Base-by-base conservation (phyloP, 2,888 invertebrate species). In the Anorthoa munda region DNA sequence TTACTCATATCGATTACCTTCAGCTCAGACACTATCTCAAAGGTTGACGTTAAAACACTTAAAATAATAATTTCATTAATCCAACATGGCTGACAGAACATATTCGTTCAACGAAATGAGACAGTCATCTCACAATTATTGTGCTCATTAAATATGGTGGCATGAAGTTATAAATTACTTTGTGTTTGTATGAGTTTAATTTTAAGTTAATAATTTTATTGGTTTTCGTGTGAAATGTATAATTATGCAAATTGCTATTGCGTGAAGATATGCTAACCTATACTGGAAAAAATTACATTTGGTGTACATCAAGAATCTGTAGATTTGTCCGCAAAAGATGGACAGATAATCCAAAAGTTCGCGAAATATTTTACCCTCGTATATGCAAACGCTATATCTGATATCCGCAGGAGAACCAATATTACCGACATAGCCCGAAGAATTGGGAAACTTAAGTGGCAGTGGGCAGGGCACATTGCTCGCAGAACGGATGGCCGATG, bases 41-140 rank as follows among this genome's bases (percentile, higher is more conserved):
- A 68, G 66, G 71, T 72, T 82, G 75, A 64, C 66, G 66, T 80
- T 45, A 73, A 77, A n/a, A 50, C 39, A 66, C 48, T 39, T 31
- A 26, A 9, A 60, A 67, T 61, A 80, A 82, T 80, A 67, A 81
- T 82, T 77, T 74, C 59, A 83, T 82, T 80, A 75, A 72, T 56
- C 60, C 51, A 51, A 63, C 45, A 18, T 67, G 60, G 9, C 13
- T 64, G 77, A 68, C 77, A 63, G 66, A 50, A 50, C 39, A 67
- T 75, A 73, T 72, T 66, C 69, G 70, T 77, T 67, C 69, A 74
- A 13, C 63, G 59, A 74, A 77, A 83, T 83, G 80, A 73, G 80
- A 69, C 77, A 59, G 67, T 53, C 71, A 60, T 73, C 63, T 67
- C 67, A 66, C 69, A 68, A 82, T 82, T 72, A 73, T 80, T 66